Evolutionary conservation across 1,140 invertebrate species (phyloP).

Genomic region (Sogatella furcifera): DNA sequence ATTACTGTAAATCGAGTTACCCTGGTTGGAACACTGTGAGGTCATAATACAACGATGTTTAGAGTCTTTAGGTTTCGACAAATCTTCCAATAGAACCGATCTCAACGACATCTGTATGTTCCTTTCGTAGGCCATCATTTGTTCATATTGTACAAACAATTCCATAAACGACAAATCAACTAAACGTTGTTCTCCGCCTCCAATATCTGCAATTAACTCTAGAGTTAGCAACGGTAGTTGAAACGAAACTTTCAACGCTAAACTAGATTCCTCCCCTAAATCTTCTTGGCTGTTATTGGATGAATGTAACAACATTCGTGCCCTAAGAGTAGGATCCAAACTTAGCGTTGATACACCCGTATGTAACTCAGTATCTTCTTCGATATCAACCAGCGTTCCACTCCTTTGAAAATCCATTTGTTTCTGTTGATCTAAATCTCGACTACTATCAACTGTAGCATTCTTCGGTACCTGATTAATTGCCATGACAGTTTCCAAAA

Average conservation of each 20-base stretch:
- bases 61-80: constrained; percentile 62
- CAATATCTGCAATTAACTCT: constrained; percentile 53
- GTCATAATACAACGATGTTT: constrained; percentile 72
- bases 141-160: constrained; percentile 63
- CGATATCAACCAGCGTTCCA: constrained; percentile 27
- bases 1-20: constrained; percentile 32
- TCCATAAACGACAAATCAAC: constrained; percentile 75
- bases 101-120: constrained; percentile 65
- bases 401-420: background rate
- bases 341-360: constrained; percentile 40
- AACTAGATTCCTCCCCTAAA: background rate
- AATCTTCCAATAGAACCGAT: constrained; percentile 79
- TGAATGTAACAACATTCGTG: constrained; percentile 33
- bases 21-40: constrained; percentile 42
- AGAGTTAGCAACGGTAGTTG: constrained; percentile 60
- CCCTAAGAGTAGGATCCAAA: constrained; percentile 46
- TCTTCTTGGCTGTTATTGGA: constrained; percentile 17
- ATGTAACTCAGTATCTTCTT: constrained; percentile 30
- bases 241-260: constrained; percentile 40
- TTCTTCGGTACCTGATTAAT: background rate
- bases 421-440: background rate
- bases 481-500: constrained; percentile 56
- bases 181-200: constrained; percentile 50
- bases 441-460: too few species aligned
- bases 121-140: constrained; percentile 50